phyloP scores from a whole-genome alignment of 2,113 vertebrate genomes.

The Pholis gunnellus region DNA sequence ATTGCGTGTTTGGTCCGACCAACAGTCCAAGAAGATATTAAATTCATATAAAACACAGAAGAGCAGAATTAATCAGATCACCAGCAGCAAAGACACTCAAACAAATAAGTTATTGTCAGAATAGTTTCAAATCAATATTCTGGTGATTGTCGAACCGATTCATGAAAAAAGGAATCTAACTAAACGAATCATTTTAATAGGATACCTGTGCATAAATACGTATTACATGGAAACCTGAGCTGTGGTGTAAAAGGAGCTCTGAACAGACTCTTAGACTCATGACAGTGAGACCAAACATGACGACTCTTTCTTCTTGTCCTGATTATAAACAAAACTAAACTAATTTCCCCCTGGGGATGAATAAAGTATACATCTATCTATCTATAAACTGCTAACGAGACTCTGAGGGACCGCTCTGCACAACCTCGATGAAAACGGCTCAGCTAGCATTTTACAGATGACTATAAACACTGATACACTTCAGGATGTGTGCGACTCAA shows the following conservation, averaged over 20 bases:
- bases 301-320: neutral
- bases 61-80: neutral
- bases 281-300: neutral
- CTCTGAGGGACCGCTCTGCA: neutral
- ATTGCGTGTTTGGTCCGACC: neutral
- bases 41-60: neutral
- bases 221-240: neutral
- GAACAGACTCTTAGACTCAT: slow-evolving; percentile 9
- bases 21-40: neutral
- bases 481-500: neutral
- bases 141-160: neutral
- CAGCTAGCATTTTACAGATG: neutral
- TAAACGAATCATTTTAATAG: neutral
- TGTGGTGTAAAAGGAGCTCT: neutral
- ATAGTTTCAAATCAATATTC: neutral
- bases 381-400: slow-evolving; percentile 35
- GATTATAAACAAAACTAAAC: slow-evolving; percentile 40
- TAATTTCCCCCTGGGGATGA: too few species aligned
- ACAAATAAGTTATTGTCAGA: neutral
- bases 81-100: neutral
- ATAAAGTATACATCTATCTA: too few species aligned
- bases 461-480: neutral
- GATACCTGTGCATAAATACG: neutral
- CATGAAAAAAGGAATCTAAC: too few species aligned
- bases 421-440: slow-evolving; percentile 5